Conservation (phyloP, 2,113 vertebrate species). For the Sitta europaea region DNA sequence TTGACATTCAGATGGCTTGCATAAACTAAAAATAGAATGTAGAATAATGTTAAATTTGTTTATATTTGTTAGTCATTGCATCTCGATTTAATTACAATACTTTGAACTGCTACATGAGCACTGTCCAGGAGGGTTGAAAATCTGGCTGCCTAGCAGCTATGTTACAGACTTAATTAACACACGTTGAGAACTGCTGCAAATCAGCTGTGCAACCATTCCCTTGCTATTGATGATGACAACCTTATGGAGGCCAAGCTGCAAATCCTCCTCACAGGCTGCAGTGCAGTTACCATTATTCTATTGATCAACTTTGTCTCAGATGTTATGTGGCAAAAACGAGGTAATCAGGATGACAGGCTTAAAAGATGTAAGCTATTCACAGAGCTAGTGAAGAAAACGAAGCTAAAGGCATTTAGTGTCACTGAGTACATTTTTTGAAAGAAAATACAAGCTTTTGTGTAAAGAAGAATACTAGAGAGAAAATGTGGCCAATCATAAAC, state of each 20-base stretch:
- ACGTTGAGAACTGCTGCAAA: slow-evolving; percentile 4
- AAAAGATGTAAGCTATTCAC: slow-evolving; percentile 26
- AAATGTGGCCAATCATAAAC: not conserved
- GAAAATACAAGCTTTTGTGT: not conserved
- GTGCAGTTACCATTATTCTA: not conserved
- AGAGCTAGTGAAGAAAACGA: not conserved
- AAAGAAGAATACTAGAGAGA: not conserved
- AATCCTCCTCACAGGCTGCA: not conserved
- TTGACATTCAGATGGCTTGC: not conserved
- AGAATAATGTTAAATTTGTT: not conserved
- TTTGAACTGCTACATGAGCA: not conserved
- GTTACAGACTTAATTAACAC: slow-evolving; percentile 57
- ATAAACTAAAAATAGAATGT: not conserved
- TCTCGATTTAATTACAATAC: not conserved
- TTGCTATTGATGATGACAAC: slow-evolving; percentile 36
- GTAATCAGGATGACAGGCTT: not conserved
- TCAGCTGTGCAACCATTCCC: slow-evolving; percentile 13
- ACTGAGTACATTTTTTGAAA: not conserved
- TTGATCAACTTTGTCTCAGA: slow-evolving; percentile 39
- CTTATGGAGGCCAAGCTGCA: slow-evolving; percentile 36
- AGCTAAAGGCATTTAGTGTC: not conserved
- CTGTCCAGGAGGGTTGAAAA: not conserved
- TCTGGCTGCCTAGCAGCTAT: slow-evolving; percentile 17
- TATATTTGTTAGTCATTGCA: not conserved
- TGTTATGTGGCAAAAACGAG: not conserved